phyloP scores from a whole-genome alignment of 2,797 vertebrate species.

The Enteromius treurensis region DNA sequence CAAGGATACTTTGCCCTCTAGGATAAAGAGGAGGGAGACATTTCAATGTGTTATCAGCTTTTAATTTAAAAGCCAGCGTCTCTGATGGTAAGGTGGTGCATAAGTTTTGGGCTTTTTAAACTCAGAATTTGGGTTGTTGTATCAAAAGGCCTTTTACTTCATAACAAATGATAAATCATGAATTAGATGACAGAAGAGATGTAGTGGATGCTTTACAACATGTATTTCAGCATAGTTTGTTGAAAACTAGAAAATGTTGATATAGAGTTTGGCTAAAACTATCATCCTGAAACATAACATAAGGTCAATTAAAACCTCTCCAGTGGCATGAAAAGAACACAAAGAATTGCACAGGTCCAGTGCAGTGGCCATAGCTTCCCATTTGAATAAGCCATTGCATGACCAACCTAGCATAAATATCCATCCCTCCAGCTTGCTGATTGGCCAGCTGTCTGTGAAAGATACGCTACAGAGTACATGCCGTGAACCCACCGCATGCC shows the following conservation, averaged over 20 bases:
- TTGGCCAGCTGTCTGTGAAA: constrained; percentile 26
- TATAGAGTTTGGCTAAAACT: not conserved
- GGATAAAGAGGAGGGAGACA: no score
- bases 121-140: no score
- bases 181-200: not conserved
- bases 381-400: not conserved
- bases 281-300: not conserved
- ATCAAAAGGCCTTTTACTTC: no score
- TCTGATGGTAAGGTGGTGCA: no score
- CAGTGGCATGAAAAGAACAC: not conserved
- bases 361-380: not conserved
- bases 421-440: constrained; percentile 18
- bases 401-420: constrained; percentile 8
- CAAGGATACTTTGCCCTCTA: no score
- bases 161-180: not conserved
- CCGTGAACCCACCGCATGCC: not conserved
- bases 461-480: not conserved
- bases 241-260: not conserved
- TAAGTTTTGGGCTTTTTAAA: no score
- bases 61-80: no score
- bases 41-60: no score
- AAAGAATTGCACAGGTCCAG: no score
- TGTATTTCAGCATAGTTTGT: no score
- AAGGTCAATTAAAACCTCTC: not conserved
- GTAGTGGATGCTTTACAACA: no score